Base-by-base conservation (phyloP, 2,888 invertebrate genomes). In the Stramonita haemastoma region DNA sequence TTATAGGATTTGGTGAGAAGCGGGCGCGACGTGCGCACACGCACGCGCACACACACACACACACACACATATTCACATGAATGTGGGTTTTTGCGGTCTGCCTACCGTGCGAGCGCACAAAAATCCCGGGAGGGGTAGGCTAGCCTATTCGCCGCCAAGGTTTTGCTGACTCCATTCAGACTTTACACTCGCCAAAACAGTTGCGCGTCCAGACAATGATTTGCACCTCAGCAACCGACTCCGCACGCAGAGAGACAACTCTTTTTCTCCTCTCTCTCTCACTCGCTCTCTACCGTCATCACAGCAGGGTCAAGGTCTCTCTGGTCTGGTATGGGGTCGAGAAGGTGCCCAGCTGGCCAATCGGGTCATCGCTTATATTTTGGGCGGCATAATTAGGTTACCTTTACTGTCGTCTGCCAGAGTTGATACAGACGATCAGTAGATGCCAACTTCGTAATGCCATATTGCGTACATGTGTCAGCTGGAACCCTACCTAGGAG, bases 381-480 rank as follows among this genome's bases (percentile, higher is more conserved):
- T 83, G 83, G 83, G 83, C 83, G 83, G 83, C 83, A 83, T 83
- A 83, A 83, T 83, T 46, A 83, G 83, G 83, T 83, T 83, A 46
- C 26, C 46, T 22, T n/a, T 46, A 46, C 46, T 46, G 46, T 46
- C 46, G 46, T 46, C 46, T 46, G 46, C 46, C 46, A 46, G 46
- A 46, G 46, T 46, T 46, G 46, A 46, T 46, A 46, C 46, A 46
- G 46, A 46, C 46, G 46, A 46, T 46, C 46, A 46, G 46, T 46
- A 46, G 46, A 46, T 46, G 46, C 46, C 46, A 46, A 77, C 29
- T 26, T 11, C 83, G 83, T 46, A 32, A 83, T 83, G 83, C 83
- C 83, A 46, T 83, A 83, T 83, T 83, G 83, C 46, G 26, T 83
- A 26, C 83, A 83, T 83, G 83, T 83, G 83, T 83, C 22, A 17